phyloP scores from a whole-genome alignment of 1,140 invertebrate genomes.

The Thalassaphorura encarpata region DNA sequence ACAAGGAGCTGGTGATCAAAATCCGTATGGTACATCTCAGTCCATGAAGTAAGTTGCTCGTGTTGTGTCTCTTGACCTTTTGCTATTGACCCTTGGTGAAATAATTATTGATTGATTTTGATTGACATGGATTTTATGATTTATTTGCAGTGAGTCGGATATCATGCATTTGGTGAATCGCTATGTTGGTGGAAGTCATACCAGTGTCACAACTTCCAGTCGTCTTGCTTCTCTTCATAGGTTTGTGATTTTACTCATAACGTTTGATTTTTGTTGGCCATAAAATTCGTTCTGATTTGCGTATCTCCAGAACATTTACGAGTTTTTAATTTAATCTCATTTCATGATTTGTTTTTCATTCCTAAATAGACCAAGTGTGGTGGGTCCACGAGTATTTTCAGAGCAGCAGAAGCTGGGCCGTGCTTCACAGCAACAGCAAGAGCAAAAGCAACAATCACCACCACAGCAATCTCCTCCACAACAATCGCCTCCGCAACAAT shows the following conservation, averaged over 20 bases:
- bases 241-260: neutral
- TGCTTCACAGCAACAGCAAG: no score
- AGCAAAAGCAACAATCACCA: no score
- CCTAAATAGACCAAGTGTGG: no score
- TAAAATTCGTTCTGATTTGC: neutral
- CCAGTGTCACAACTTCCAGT: slow-evolving; percentile 46
- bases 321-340: no score
- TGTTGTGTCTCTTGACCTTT: neutral
- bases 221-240: slow-evolving; percentile 15
- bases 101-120: neutral
- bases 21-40: neutral
- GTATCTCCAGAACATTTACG: neutral
- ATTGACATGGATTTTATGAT: neutral
- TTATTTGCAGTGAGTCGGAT: slow-evolving; percentile 11
- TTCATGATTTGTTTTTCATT: no score
- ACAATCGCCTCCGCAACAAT: no score
- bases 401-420: no score
- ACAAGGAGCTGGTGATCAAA: neutral
- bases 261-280: no score
- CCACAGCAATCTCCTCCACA: no score
- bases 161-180: slow-evolving; percentile 49
- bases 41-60: neutral
- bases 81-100: neutral
- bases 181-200: slow-evolving; percentile 62
- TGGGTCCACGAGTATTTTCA: no score